Base-by-base conservation (phyloP, 1,140 invertebrate species). In the Drosophila ananassae region DNA sequence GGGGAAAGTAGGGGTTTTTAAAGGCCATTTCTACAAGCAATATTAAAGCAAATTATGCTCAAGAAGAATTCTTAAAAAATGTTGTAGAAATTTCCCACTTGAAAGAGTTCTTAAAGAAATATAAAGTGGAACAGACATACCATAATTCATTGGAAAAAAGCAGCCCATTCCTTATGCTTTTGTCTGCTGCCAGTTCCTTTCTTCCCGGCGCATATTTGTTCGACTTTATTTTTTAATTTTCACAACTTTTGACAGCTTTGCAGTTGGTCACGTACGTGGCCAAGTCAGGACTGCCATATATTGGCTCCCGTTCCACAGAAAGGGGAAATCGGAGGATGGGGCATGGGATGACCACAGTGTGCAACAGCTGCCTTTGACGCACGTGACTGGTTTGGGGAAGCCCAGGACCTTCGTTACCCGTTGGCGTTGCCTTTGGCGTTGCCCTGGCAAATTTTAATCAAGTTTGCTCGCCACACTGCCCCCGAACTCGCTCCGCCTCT, bases 221-320 rank as follows among this genome's bases (percentile, higher is more conserved):
- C 59, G 82, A 85, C 66, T 85, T 85, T 85, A 85, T 82, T 85
- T 85, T 85, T 85, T 85, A 85, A 85, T 85, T 85, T 85, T 87
- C 82, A 79, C 82, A 87, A 87, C 78, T 85, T 85, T 85, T 85
- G 82, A 85, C 82, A 85, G 82, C 75, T 76, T 61, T 89, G 62
- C 82, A 69, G 78, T 82, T 85, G 82, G 83, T 85, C 82, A 85
- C 82, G 82, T 85, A 82, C 69, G 39, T 13, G 54, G 68, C 34
- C 39, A 53, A 67, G 72, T 77, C 78, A 58, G 59, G 60, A 72
- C 50, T 72, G 73, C 63, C 73, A 79, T 68, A 73, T 79, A 84
- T 84, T 84, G 80, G 73, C 72, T 73, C 39, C 53, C 37, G 12
- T 10, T 34, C 34, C 34, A n/a, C 34, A 17, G 25, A 52, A 39